A percentile compares a stretch with the other conserved stretches of the same genome.
Conservation (phyloP, 2,113 vertebrate species). For the Propithecus coquereli region DNA sequence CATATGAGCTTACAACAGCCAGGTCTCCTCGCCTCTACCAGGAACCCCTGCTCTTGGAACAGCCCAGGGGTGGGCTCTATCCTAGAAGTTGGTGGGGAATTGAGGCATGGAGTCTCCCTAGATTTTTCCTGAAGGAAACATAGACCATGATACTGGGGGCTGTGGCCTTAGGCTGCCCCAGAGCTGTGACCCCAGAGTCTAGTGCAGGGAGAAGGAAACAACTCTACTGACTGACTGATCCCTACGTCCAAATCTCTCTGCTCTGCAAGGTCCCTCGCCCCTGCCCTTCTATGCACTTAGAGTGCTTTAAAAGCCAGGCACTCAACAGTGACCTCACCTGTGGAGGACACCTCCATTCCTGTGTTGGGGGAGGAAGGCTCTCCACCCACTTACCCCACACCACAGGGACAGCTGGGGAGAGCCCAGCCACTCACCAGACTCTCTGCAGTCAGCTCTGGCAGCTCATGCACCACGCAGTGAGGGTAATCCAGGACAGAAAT, state of each 20-base stretch:
- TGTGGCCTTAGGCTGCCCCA: background rate
- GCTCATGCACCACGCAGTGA: conserved; percentile 93
- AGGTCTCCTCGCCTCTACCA: background rate
- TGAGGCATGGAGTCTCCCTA: background rate
- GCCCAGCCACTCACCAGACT: conserved; percentile 88
- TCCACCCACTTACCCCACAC: background rate
- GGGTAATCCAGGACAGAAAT: conserved; percentile 98
- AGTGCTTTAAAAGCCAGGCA: background rate
- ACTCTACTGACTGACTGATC: background rate
- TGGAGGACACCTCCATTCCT: background rate
- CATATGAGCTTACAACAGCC: fast-evolving
- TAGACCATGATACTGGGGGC: background rate
- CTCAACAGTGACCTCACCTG: background rate
- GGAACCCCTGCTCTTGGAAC: background rate
- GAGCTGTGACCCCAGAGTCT: background rate
- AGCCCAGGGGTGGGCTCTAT: background rate
- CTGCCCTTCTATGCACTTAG: background rate
- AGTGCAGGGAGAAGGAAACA: background rate
- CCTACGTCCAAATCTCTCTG: background rate
- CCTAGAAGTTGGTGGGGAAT: background rate
- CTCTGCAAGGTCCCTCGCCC: background rate
- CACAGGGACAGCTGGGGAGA: background rate
- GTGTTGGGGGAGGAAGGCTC: background rate
- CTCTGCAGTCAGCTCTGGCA: conserved; percentile 96
- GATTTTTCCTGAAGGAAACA: background rate